phyloP scores from a whole-genome alignment of 1,140 invertebrate genomes.

The Bombus vancouverensis region DNA sequence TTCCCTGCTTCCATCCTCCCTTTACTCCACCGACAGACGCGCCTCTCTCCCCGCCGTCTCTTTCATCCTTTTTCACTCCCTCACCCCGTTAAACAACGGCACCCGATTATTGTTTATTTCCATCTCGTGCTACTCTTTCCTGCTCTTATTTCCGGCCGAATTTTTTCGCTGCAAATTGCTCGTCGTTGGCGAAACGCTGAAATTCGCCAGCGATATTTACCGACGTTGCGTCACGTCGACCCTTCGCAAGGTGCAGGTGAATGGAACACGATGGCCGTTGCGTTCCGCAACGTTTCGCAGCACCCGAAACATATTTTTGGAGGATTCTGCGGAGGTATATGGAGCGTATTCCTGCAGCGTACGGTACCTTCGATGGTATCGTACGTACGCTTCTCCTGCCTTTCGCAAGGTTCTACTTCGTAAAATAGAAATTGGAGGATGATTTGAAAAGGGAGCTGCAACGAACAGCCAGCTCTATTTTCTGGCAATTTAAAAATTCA shows the following conservation, averaged over 20 bases:
- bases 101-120: conserved; percentile 12
- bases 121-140: neutral
- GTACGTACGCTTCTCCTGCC: too few species aligned
- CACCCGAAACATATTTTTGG: neutral
- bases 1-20: neutral
- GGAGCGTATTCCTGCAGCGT: too few species aligned
- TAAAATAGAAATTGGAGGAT: too few species aligned
- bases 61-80: neutral
- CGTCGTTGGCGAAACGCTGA: neutral
- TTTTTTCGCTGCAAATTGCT: conserved; percentile 12
- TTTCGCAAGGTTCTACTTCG: too few species aligned
- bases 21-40: neutral
- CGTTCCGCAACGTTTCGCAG: neutral
- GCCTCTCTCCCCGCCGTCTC: neutral
- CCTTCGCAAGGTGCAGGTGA: neutral
- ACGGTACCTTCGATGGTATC: neutral
- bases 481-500: too few species aligned
- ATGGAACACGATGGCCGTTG: neutral
- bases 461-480: too few species aligned
- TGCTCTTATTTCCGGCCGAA: neutral
- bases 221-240: neutral
- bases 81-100: neutral
- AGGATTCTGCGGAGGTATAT: too few species aligned
- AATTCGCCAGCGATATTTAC: neutral
- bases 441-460: too few species aligned